Evolutionary conservation across 1,140 invertebrate species (phyloP).

Genomic region (Matsumurasca onukii): DNA sequence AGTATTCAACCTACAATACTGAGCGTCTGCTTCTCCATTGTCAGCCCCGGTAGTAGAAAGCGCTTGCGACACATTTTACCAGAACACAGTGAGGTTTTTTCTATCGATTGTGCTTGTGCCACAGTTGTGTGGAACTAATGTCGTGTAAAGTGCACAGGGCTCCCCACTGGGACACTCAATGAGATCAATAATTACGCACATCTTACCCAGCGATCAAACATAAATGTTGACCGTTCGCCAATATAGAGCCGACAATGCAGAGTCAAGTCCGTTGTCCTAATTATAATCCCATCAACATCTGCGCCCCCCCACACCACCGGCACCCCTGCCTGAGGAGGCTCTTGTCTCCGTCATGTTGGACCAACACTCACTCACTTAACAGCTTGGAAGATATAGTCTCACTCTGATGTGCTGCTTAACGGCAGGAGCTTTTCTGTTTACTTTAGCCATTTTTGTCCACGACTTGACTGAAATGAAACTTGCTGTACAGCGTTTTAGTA

Average conservation of each 20-base stretch:
- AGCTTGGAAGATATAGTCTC: too few species aligned
- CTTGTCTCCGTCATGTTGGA: neutral
- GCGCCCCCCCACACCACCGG: neutral
- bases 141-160: conserved; percentile 2
- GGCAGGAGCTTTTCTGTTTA: too few species aligned
- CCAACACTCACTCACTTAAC: too few species aligned
- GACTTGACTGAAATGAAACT: too few species aligned
- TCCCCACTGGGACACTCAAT: conserved; percentile 4
- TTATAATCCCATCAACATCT: conserved; percentile 13
- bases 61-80: too few species aligned
- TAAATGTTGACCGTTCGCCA: conserved; percentile 15
- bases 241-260: neutral
- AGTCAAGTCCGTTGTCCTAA: conserved; percentile 4
- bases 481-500: too few species aligned
- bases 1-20: too few species aligned
- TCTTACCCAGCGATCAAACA: conserved; percentile 19
- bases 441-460: too few species aligned
- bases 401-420: too few species aligned
- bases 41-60: too few species aligned
- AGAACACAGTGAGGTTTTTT: neutral
- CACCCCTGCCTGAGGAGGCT: too few species aligned
- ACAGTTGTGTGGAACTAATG: conserved; percentile 22
- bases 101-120: conserved; percentile 10
- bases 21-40: too few species aligned
- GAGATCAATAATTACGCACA: conserved; percentile 17